Percentiles rank a stretch among this genome's conserved stretches.
Evolutionary conservation across 2,888 invertebrate genomes (phyloP).

Genomic region (Ferdinandea cuprea): DNA sequence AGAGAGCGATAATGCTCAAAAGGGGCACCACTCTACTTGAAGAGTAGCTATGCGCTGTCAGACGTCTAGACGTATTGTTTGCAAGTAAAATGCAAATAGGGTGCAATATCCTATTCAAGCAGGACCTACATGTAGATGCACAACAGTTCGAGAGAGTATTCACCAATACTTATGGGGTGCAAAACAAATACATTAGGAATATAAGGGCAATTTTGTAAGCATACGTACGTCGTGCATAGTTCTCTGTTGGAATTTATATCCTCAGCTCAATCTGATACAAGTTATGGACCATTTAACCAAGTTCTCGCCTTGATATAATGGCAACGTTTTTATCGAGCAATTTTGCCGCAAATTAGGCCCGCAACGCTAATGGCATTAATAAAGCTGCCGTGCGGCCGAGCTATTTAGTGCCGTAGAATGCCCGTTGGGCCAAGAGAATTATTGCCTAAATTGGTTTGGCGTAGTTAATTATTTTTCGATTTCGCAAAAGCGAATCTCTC

Average conservation of each 20-base stretch:
- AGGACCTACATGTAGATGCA: background rate
- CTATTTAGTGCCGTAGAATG: slow-evolving; percentile 1
- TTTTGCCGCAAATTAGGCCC: slow-evolving; percentile 69
- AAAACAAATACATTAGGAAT: background rate
- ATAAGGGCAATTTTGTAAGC: slow-evolving; percentile 1
- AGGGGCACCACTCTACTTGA: slow-evolving; percentile 1
- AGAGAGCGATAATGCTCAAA: slow-evolving; percentile 4
- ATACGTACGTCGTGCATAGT: no score
- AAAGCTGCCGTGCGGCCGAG: slow-evolving; percentile 28
- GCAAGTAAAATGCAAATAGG: background rate
- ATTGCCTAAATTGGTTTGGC: slow-evolving; percentile 61
- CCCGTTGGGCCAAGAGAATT: slow-evolving; percentile 38
- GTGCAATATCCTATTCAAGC: background rate
- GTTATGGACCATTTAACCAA: slow-evolving; percentile 64
- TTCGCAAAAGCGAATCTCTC: slow-evolving; percentile 25
- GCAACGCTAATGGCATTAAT: slow-evolving; percentile 67
- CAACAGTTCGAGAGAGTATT: background rate
- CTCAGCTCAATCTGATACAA: slow-evolving; percentile 60
- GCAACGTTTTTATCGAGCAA: slow-evolving; percentile 68
- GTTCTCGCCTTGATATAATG: slow-evolving; percentile 58
- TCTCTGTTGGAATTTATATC: slow-evolving; percentile 56
- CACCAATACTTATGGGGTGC: slow-evolving; percentile 1
- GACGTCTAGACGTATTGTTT: slow-evolving; percentile 32
- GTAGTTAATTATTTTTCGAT: slow-evolving; percentile 72
- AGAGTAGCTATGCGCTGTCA: background rate